phyloP scores from a whole-genome alignment of 1,140 invertebrate species.

The Cotesia glomerata region DNA sequence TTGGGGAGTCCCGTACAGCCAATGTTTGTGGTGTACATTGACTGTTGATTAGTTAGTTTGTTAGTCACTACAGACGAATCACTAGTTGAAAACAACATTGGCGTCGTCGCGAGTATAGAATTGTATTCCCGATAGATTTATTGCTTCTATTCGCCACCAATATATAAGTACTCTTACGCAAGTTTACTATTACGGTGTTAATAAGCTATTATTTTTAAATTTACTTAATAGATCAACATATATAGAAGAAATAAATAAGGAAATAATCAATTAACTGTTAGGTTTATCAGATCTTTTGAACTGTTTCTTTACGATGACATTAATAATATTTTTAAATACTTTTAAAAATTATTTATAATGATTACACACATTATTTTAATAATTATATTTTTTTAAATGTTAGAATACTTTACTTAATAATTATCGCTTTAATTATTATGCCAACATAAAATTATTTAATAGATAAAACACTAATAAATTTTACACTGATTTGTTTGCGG shows the following conservation, averaged over 20 bases:
- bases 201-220: background rate
- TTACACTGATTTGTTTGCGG: background rate
- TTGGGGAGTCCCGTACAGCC: no score
- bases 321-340: background rate
- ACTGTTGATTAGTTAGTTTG: no score
- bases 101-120: background rate
- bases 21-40: no score
- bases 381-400: background rate
- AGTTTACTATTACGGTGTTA: background rate
- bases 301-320: background rate
- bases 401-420: no score
- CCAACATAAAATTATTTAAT: background rate
- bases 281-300: background rate
- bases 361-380: background rate
- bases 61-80: no score
- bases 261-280: conserved; percentile 1
- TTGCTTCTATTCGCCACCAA: background rate
- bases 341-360: no score
- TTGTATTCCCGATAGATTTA: background rate
- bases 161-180: background rate
- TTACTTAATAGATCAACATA: background rate
- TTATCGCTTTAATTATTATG: background rate
- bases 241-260: background rate
- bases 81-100: background rate
- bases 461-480: no score